Percentiles rank a stretch among this genome's conserved stretches.
These are phyloP conservation scores for Cordilura impudica DNA, from an alignment of 2,888 invertebrate species.

Conservation along the genomic window DNA sequence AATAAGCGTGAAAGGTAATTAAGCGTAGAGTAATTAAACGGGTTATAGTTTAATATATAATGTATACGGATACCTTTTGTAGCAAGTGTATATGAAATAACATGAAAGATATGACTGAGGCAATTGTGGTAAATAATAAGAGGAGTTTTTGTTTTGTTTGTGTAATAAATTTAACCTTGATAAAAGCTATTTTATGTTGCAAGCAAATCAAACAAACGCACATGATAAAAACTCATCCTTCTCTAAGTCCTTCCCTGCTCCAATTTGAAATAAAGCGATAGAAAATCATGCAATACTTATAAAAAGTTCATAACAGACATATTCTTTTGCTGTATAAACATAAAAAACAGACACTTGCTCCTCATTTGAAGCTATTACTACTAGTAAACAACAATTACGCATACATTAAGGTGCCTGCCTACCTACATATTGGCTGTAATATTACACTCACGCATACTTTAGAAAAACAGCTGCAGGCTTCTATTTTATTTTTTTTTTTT, in stretches of 20 bases:
- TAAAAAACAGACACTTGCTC: constrained; percentile 9
- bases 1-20: too few relatives aligned
- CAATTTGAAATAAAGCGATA: constrained; percentile 4
- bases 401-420: not conserved
- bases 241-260: constrained; percentile 48
- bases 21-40: too few relatives aligned
- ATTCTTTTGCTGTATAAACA: not conserved
- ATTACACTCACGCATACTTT: not conserved
- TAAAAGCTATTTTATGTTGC: not conserved
- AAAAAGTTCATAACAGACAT: not conserved
- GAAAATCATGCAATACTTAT: not conserved
- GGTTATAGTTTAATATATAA: too few relatives aligned
- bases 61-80: too few relatives aligned
- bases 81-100: too few relatives aligned
- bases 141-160: too few relatives aligned
- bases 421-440: not conserved
- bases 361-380: not conserved
- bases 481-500: too few relatives aligned
- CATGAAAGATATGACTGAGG: too few relatives aligned
- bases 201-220: not conserved
- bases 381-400: constrained; percentile 1
- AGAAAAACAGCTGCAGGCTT: constrained; percentile 6
- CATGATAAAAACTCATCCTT: constrained; percentile 1
- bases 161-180: constrained; percentile 43
- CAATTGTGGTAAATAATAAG: too few relatives aligned